Conservation (phyloP, 2,888 invertebrate species). For the Lycia hirtaria region DNA sequence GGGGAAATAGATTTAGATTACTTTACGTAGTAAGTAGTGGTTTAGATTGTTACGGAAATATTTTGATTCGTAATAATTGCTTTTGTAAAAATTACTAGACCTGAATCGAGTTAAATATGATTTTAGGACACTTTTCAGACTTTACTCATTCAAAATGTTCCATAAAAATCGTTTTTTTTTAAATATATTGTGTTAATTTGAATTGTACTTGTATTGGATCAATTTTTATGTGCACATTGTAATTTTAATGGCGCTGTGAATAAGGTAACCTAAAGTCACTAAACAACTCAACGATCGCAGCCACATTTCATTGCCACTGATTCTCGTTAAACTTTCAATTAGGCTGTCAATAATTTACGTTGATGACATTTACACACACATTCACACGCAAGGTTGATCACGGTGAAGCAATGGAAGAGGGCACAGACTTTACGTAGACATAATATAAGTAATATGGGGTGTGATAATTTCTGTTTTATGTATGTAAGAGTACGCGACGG, state of each 20-base stretch:
- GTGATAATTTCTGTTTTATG: constrained; percentile 43
- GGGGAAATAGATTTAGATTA: not conserved
- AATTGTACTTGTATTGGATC: no score
- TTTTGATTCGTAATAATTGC: no score
- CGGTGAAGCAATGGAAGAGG: constrained; percentile 30
- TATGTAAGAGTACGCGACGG: constrained; percentile 51
- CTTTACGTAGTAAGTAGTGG: not conserved
- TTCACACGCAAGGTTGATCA: constrained; percentile 19
- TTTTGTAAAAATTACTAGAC: no score
- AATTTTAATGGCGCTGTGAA: not conserved
- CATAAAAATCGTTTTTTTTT: not conserved
- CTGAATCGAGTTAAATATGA: no score
- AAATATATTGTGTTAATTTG: no score
- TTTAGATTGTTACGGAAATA: no score
- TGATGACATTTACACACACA: not conserved
- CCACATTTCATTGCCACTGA: constrained; percentile 11
- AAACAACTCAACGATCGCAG: not conserved
- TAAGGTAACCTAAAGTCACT: not conserved
- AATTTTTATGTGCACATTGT: not conserved
- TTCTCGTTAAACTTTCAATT: constrained; percentile 23
- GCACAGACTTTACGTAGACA: constrained; percentile 50
- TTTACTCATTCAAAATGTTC: no score
- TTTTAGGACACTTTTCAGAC: no score
- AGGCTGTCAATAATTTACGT: constrained; percentile 9
- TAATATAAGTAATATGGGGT: constrained; percentile 56